Evolutionary conservation across 92 coral and sea anemone species (phyloP).

Genomic region (Epizoanthus fatuus): DNA sequence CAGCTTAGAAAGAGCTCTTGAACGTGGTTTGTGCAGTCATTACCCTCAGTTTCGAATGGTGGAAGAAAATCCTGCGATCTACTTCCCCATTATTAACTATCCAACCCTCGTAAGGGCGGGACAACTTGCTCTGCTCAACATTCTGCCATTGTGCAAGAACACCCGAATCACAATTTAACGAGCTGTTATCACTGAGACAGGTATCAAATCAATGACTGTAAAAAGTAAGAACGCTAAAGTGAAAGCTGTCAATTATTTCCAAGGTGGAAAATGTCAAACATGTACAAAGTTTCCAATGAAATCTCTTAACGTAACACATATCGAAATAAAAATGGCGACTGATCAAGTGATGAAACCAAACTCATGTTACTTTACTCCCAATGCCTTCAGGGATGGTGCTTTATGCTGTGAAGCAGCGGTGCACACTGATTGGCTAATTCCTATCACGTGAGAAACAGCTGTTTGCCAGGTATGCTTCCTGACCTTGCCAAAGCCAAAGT

Average conservation of each 20-base stretch:
- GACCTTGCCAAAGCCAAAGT: no score
- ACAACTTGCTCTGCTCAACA: neutral
- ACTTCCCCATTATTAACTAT: slow-evolving; percentile 4
- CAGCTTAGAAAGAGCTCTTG: neutral
- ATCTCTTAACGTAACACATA: neutral
- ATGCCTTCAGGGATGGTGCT: slow-evolving; percentile 1
- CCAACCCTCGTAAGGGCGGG: neutral
- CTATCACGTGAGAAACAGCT: neutral
- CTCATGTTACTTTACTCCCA: neutral
- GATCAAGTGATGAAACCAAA: no score
- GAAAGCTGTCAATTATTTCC: neutral
- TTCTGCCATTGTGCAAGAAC: slow-evolving; percentile 9
- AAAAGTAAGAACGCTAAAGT: neutral
- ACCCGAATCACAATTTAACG: neutral
- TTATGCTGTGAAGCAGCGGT: neutral
- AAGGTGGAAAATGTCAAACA: neutral
- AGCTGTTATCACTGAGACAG: neutral
- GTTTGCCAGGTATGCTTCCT: no score
- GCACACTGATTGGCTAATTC: no score
- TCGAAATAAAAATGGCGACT: neutral
- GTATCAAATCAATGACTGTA: neutral
- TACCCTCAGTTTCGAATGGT: slow-evolving; percentile 10
- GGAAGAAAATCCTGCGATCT: slow-evolving; percentile 1
- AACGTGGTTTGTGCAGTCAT: neutral
- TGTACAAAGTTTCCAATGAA: no score